Conservation (phyloP, 2,888 invertebrate species). For the Teleogryllus oceanicus region DNA sequence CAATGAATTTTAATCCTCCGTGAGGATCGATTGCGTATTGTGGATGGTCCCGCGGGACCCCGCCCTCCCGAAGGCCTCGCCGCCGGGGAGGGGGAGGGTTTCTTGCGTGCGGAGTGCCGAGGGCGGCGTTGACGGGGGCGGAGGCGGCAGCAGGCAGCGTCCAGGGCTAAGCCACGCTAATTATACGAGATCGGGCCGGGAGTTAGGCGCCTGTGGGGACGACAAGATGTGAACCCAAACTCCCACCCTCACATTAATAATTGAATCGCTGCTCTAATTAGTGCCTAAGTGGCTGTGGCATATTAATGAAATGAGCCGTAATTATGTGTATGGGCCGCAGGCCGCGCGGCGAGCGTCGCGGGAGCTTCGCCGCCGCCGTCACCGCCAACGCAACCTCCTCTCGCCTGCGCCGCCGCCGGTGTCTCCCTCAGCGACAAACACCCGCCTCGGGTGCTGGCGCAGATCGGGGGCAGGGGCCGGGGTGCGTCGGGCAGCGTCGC, state of each 20-base stretch:
- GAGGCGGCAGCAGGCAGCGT: background rate
- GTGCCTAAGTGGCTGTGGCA: conserved; percentile 10
- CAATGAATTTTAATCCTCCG: background rate
- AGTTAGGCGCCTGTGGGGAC: conserved; percentile 18
- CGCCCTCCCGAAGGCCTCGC: background rate
- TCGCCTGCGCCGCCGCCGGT: background rate
- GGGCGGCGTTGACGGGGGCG: background rate
- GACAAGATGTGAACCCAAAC: conserved; percentile 18
- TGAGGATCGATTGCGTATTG: background rate
- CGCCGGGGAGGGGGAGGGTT: background rate
- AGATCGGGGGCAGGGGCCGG: background rate
- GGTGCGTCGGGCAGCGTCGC: background rate
- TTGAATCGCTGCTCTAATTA: conserved; percentile 7
- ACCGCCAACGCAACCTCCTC: background rate
- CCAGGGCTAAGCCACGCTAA: background rate
- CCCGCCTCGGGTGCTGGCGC: background rate
- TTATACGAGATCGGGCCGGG: conserved; percentile 10
- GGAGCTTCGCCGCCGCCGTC: no score
- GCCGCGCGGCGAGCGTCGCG: background rate
- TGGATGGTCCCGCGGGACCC: background rate
- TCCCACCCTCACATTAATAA: conserved; percentile 8
- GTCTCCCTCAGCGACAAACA: background rate
- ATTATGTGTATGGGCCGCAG: conserved; percentile 9
- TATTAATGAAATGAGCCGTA: conserved; percentile 18
- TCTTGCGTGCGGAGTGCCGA: background rate